Evolutionary conservation across 2,797 vertebrate genomes (phyloP), one percentile per base, ranked within the genome.

Genomic region (Pseudochromis fuscus): DNA sequence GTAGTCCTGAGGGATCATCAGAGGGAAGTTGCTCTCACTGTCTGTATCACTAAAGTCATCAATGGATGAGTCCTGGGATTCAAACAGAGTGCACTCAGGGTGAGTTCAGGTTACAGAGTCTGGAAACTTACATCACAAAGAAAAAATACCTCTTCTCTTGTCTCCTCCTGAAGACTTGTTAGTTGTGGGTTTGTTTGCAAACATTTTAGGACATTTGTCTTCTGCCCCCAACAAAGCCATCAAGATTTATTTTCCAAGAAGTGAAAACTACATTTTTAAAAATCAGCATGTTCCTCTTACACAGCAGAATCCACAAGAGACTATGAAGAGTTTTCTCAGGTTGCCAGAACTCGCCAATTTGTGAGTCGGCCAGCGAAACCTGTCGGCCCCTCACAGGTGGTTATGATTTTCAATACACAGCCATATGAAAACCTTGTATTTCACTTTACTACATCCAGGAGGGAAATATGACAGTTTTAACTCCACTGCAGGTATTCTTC

Each of bases 1-100:
- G 83, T 96, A 94, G 89, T 97, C 96, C 65, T 95, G 95, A 53
- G 96, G 95, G 72, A 96, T 94, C 89, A 95, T 94, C 27, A 95
- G 91, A 6, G 95, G 94, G 79, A 96, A 95, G 81, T 93, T 94
- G 88, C 84, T 92, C 5, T 94, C 94, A 13, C 93, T 95, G 66
- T 96, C 95, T 5, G 92, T 94, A 46, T 96, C 95, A 1, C 94
- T 96, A 85, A 93, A 93, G 73, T 96, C 94, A 35, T 95, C 95
- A 12, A 94, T 95, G 71, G 95, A 95, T 1, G 94, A 95, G 59
- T 93, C 92, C 95, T 97, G 79, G 70, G 77, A 81, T 61, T 80
- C 63, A 82, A 53, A 66, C 67, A 81, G 62, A 84, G 28, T 5
- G 37, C 19, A 51, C 45, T 57, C 5, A 45, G 59, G 28, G 25